Base-by-base conservation (phyloP, 2,113 vertebrate species). In the Xenotilapia leptura region DNA sequence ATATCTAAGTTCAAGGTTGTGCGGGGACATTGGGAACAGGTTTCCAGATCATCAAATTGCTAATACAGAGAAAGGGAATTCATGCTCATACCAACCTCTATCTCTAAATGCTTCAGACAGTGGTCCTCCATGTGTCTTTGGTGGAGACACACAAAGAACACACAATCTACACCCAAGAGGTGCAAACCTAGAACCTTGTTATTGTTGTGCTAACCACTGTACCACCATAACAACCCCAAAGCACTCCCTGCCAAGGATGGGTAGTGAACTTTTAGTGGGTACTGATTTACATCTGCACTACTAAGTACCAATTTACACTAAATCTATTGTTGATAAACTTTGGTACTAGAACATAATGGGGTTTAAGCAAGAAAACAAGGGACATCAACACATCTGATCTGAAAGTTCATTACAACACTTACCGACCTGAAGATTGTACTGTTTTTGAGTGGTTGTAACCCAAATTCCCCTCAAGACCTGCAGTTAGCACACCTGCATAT, bases 311-410 rank as follows among this genome's bases (percentile, higher is more conserved):
- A 38, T 21, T 65, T 38, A 38, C 60, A 38, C 33, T 13, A 65
- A 65, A 21, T 4, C 19, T 13, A 38, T 21, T 38, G 19, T 38
- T 65, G 60, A 0, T n/a, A 13, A 38, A n/a, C 0, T 38, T 65
- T 38, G 17, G 17, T 0, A n/a, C 10, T 6, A 65, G 60, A 65
- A n/a, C 60, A 38, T n/a, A 65, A 7, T 13, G 19, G 33, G 33
- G 10, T 65, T 65, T 38, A 38, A 65, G 33, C 10, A 21, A 65
- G 60, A 65, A 36, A 36, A 62, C 0, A 19, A 19, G 31, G 9
- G 58, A 36, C 31, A n/a, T 19, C 60, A 36, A 38, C 33, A 13
- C 33, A 65, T 38, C 60, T 65, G 11, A 65, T 65, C 60, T 38
- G 19, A 65, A n/a, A n/a, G 31, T 65, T 65, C 33, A 65, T n/a